A percentile compares a stretch with the other conserved stretches of the same genome.
phyloP scores from a whole-genome alignment of 2,797 vertebrate species.

The Acanthurus leucopareius region DNA sequence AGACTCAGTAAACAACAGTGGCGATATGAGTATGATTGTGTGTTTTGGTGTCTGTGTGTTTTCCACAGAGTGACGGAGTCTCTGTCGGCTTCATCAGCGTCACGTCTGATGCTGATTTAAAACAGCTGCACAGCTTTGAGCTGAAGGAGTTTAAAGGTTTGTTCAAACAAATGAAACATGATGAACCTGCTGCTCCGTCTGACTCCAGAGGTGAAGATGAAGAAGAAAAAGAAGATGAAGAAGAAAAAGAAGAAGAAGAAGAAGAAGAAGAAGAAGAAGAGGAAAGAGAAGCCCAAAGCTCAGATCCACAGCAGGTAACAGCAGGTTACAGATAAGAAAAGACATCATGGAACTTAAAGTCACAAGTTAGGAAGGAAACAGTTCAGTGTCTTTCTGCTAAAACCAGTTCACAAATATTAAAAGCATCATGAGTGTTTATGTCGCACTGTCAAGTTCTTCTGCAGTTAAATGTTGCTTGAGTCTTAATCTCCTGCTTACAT shows the following conservation, averaged over 20 bases:
- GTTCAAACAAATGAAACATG: constrained; percentile 72
- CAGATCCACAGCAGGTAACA: constrained; percentile 16
- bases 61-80: constrained; percentile 83
- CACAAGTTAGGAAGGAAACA: not conserved
- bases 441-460: not conserved
- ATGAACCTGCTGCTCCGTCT: constrained; percentile 5
- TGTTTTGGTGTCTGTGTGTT: not conserved
- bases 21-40: too few relatives aligned
- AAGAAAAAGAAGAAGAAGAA: too few relatives aligned
- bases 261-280: not conserved
- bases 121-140: constrained; percentile 87
- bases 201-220: not conserved
- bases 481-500: not conserved
- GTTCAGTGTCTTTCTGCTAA: not conserved
- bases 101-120: constrained; percentile 83
- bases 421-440: not conserved
- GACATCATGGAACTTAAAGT: not conserved
- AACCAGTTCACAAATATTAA: too few relatives aligned
- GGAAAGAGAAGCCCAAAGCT: not conserved
- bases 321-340: too few relatives aligned
- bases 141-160: constrained; percentile 87
- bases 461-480: too few relatives aligned
- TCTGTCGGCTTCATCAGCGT: constrained; percentile 91
- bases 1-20: too few relatives aligned
- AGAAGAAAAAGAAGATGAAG: too few relatives aligned